A percentile compares a stretch with the other conserved stretches of the same genome.
phyloP scores from a whole-genome alignment of 2,888 invertebrate species.

The Vesta saturnalis region DNA sequence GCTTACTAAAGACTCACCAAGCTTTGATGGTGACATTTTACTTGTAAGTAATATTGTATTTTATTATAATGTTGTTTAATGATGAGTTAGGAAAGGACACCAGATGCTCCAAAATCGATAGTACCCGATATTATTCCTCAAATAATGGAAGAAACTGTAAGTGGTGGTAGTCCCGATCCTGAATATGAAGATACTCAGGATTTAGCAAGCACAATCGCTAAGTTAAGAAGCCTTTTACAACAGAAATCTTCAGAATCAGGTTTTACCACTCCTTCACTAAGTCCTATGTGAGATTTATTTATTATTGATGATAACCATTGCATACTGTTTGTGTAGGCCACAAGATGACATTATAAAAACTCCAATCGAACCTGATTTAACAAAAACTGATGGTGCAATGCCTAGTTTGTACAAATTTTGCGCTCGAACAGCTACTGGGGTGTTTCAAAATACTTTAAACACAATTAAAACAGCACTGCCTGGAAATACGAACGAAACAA shows the following conservation, averaged over 20 bases:
- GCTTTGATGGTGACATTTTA: constrained; percentile 55
- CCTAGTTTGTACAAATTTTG: constrained; percentile 69
- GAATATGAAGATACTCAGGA: constrained; percentile 79
- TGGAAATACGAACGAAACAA: constrained; percentile 62
- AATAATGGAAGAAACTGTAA: constrained; percentile 39
- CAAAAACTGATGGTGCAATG: constrained; percentile 58
- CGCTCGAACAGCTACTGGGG: constrained; percentile 81
- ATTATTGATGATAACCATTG: not conserved
- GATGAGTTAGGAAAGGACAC: constrained; percentile 19
- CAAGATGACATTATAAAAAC: constrained; percentile 43
- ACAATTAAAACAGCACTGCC: constrained; percentile 77
- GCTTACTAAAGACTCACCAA: constrained; percentile 52
- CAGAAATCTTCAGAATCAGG: constrained; percentile 64
- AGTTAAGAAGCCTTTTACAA: constrained; percentile 72
- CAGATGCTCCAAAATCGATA: constrained; percentile 19
- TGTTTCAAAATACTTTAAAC: constrained; percentile 75
- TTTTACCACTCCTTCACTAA: constrained; percentile 59
- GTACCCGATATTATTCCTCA: constrained; percentile 35
- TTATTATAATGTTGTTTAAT: not conserved
- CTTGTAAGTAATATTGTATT: constrained; percentile 43
- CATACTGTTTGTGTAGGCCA: constrained; percentile 34
- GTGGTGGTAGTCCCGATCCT: constrained; percentile 64
- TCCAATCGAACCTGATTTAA: constrained; percentile 47
- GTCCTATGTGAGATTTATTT: constrained; percentile 56
- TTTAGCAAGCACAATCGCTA: constrained; percentile 77